A percentile compares a stretch with the other conserved stretches of the same genome.
Conservation (phyloP, 2,113 vertebrate species). For the Cinclus cinclus region DNA sequence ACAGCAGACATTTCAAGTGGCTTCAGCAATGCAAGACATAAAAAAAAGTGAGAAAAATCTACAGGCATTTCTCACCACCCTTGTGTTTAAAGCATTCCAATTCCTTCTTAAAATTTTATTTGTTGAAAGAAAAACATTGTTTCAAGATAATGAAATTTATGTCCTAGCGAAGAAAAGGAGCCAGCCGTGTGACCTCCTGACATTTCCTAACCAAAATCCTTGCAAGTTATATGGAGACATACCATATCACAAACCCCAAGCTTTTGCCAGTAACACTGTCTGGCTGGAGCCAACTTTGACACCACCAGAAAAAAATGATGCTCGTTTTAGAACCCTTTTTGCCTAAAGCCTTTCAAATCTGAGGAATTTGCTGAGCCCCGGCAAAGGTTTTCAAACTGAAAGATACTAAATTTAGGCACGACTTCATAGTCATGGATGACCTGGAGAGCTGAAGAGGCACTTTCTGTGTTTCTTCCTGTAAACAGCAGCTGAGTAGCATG, state of each 20-base stretch:
- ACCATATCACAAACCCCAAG: background rate
- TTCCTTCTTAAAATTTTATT: background rate
- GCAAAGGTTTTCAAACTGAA: background rate
- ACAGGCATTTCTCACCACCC: background rate
- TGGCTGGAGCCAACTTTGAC: background rate
- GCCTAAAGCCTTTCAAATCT: background rate
- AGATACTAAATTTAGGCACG: background rate
- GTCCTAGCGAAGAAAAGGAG: background rate
- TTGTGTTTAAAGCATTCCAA: background rate
- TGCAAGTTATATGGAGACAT: background rate
- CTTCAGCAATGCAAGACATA: background rate
- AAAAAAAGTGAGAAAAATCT: background rate
- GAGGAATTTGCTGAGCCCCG: background rate
- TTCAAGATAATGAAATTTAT: background rate
- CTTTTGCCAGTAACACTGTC: background rate
- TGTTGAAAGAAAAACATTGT: background rate
- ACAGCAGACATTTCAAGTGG: background rate
- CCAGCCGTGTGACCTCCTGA: background rate
- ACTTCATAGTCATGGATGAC: background rate
- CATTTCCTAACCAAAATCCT: background rate
- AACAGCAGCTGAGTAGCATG: background rate
- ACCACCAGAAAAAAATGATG: background rate
- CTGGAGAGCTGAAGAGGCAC: background rate
- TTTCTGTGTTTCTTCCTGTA: background rate
- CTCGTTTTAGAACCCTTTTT: background rate